phyloP scores from a whole-genome alignment of 2,113 vertebrate genomes.

The Callorhinus ursinus region DNA sequence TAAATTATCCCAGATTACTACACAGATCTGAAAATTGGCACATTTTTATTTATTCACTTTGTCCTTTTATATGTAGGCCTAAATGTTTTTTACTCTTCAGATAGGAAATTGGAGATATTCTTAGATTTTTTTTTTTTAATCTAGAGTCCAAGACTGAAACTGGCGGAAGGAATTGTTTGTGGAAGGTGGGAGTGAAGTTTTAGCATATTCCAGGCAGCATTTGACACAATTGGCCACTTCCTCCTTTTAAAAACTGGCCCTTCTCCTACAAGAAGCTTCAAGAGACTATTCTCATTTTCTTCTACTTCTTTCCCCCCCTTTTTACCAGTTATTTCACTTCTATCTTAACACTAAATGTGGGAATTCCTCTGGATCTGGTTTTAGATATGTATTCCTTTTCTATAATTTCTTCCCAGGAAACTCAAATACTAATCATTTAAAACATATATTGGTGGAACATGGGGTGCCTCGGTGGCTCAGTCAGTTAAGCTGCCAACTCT shows the following conservation, averaged over 20 bases:
- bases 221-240: neutral
- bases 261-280: neutral
- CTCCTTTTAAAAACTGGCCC: neutral
- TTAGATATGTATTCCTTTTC: neutral
- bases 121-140: neutral
- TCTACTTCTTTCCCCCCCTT: neutral
- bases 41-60: neutral
- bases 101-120: neutral
- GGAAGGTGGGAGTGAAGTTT: neutral
- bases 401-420: neutral
- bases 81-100: neutral
- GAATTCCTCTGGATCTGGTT: neutral
- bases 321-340: constrained; percentile 49
- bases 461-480: too few relatives aligned
- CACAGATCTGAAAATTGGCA: neutral
- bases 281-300: neutral
- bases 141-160: neutral
- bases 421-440: neutral
- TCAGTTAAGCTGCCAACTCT: too few relatives aligned
- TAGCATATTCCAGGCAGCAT: neutral
- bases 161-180: neutral
- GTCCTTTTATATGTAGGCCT: neutral
- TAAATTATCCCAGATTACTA: neutral
- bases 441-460: neutral
- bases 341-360: constrained; percentile 45